phyloP scores from a whole-genome alignment of 1,140 invertebrate species.

The Rhysida immarginata region DNA sequence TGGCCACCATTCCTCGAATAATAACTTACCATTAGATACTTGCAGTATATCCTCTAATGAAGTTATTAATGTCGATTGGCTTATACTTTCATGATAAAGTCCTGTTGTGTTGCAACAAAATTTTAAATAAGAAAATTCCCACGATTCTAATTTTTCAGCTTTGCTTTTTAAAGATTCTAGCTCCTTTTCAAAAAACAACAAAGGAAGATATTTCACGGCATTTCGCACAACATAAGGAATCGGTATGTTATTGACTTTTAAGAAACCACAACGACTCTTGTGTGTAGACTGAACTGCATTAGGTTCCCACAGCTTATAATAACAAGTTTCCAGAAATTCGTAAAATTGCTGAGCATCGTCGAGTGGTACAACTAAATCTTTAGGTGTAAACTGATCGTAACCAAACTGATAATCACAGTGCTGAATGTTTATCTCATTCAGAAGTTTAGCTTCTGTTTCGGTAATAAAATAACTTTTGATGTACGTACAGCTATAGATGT shows the following conservation, averaged over 20 bases:
- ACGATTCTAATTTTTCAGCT: slow-evolving; percentile 61
- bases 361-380: slow-evolving; percentile 75
- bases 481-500: slow-evolving; percentile 49
- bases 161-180: slow-evolving; percentile 74
- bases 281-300: slow-evolving; percentile 13
- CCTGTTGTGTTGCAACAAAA: slow-evolving; percentile 89
- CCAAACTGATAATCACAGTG: slow-evolving; percentile 86
- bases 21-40: slow-evolving; percentile 72
- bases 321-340: slow-evolving; percentile 73
- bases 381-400: slow-evolving; percentile 67
- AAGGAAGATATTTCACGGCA: slow-evolving; percentile 67
- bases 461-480: slow-evolving; percentile 88
- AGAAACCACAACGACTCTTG: slow-evolving; percentile 64
- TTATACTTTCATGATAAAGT: slow-evolving; percentile 71
- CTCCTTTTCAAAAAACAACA: slow-evolving; percentile 89
- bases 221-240: slow-evolving; percentile 80
- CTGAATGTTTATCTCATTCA: slow-evolving; percentile 84
- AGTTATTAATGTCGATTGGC: slow-evolving; percentile 73
- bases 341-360: slow-evolving; percentile 79
- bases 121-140: slow-evolving; percentile 81
- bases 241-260: slow-evolving; percentile 82
- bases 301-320: slow-evolving; percentile 51
- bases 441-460: slow-evolving; percentile 66
- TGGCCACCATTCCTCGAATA: slow-evolving; percentile 82
- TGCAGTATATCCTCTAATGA: slow-evolving; percentile 76